Evolutionary conservation across 2,888 invertebrate species (phyloP).

Genomic region (Spilosoma lubricipeda): DNA sequence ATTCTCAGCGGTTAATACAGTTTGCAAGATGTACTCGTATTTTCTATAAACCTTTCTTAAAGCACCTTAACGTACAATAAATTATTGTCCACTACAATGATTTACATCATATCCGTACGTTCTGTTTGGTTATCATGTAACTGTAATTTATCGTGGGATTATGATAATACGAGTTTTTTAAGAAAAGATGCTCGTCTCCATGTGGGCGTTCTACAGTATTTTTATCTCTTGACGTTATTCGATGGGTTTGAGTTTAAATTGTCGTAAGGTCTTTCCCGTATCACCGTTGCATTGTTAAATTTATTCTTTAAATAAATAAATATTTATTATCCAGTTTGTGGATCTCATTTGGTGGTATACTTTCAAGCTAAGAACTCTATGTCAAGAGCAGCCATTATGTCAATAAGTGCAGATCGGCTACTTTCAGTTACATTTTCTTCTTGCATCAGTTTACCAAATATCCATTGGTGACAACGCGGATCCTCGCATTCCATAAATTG

Average conservation of each 20-base stretch:
- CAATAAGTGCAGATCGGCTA: not conserved
- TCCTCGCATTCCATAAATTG: no score
- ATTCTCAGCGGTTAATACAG: not conserved
- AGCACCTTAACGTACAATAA: conserved; percentile 18
- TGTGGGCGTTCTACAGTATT: conserved; percentile 39
- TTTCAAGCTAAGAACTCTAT: not conserved
- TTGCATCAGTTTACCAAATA: not conserved
- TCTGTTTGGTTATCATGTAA: conserved; percentile 56
- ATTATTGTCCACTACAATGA: conserved; percentile 41
- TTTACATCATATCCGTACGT: conserved; percentile 47
- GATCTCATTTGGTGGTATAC: not conserved
- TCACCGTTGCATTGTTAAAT: not conserved
- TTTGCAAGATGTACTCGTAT: not conserved
- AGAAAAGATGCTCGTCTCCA: conserved; percentile 34
- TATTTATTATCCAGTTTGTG: not conserved
- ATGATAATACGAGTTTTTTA: conserved; percentile 52
- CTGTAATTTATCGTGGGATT: conserved; percentile 62
- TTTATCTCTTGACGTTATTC: conserved; percentile 43
- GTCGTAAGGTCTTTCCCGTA: conserved; percentile 32
- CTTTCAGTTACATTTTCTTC: not conserved
- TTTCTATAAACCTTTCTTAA: conserved; percentile 20
- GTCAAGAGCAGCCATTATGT: not conserved
- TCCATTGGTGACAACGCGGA: no score
- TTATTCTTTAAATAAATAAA: not conserved
- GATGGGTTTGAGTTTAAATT: conserved; percentile 35